Percentiles rank a stretch among this genome's conserved stretches.
Conservation (phyloP, 2,113 vertebrate species). For the Coptodon rendalli region DNA sequence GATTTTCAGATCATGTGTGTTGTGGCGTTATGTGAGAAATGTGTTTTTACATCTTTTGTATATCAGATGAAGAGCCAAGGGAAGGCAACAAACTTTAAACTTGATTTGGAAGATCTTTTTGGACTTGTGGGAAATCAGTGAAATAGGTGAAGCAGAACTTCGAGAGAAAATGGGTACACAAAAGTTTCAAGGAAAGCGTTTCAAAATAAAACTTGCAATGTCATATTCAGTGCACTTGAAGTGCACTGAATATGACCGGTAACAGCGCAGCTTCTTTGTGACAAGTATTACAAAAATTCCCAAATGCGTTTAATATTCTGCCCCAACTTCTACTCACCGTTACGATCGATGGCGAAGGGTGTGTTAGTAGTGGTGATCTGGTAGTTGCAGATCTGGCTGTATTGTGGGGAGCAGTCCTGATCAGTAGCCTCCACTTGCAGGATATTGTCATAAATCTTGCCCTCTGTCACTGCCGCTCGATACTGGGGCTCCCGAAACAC, state of each 20-base stretch:
- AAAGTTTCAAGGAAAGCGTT: background rate
- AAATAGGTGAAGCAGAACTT: background rate
- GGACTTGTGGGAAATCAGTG: background rate
- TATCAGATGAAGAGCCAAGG: background rate
- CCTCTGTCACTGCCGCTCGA: conserved; percentile 83
- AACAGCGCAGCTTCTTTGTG: background rate
- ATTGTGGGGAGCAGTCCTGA: conserved; percentile 94
- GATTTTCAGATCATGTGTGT: background rate
- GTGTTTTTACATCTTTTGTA: background rate
- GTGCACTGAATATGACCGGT: background rate
- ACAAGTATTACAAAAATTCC: background rate
- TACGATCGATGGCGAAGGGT: conserved; percentile 95
- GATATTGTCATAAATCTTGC: conserved; percentile 93
- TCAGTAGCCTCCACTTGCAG: conserved; percentile 93
- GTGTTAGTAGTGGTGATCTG: conserved; percentile 84
- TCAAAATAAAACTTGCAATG: background rate
- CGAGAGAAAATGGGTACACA: background rate
- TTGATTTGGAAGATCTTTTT: background rate
- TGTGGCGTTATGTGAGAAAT: background rate
- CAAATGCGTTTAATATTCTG: background rate
- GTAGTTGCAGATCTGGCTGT: conserved; percentile 97
- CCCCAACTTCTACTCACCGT: conserved; percentile 77
- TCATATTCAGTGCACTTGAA: no score
- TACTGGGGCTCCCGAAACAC: conserved; percentile 86
- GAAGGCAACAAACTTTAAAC: background rate